Evolutionary conservation across 2,113 vertebrate species (phyloP).

Genomic region (Zosterops pallidus): DNA sequence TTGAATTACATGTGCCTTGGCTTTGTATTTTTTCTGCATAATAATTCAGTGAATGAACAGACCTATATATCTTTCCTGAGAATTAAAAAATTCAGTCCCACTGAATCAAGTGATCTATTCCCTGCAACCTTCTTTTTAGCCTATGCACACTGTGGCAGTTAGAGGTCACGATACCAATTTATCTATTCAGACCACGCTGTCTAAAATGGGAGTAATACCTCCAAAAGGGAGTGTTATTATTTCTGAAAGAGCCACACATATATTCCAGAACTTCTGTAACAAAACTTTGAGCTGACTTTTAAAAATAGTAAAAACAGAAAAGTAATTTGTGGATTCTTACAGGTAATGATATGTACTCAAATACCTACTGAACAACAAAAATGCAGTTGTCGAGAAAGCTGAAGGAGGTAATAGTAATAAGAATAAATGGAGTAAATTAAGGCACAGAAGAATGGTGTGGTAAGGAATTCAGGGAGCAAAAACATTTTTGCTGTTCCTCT

Average conservation of each 20-base stretch:
- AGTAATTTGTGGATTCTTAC: not conserved
- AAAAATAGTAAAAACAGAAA: not conserved
- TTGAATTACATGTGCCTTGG: not conserved
- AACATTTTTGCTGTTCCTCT: not conserved
- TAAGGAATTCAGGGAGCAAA: not conserved
- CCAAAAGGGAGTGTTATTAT: not conserved
- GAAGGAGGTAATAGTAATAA: not conserved
- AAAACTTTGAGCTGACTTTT: not conserved
- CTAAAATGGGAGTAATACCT: not conserved
- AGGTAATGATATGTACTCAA: not conserved
- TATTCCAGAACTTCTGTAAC: not conserved
- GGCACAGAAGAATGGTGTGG: not conserved
- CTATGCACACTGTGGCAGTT: not conserved
- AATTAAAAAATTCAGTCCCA: not conserved
- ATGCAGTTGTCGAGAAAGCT: not conserved
- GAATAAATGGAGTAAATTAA: not conserved
- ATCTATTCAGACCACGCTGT: not conserved
- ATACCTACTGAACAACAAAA: not conserved
- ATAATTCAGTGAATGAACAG: not conserved
- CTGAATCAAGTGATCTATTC: not conserved
- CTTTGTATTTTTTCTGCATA: not conserved
- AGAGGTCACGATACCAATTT: not conserved
- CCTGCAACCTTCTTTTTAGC: constrained; percentile 20
- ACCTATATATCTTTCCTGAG: not conserved
- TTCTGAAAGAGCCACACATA: not conserved